Evolutionary conservation across 2,797 vertebrate genomes (phyloP), one percentile per base, ranked within the genome.

Genomic region (Danio aesculapii): DNA sequence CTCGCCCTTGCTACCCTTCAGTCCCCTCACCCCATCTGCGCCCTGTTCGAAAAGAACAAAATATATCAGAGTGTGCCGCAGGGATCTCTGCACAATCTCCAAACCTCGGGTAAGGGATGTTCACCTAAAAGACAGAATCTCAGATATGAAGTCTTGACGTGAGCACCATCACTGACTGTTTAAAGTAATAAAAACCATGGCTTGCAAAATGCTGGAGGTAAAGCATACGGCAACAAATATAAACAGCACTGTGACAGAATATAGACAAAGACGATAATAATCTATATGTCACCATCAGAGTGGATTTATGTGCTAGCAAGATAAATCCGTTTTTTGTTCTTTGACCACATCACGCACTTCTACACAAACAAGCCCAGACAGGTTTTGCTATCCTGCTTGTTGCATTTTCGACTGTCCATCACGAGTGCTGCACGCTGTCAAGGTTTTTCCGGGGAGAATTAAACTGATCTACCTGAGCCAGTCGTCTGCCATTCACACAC

Each of bases 1-100:
- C 86, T 97, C 96, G 81, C 97, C 97, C 93, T 97, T 98, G 89
- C 94, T 92, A 71, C 97, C 97, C 86, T 96, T 97, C 77, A 96
- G 88, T 43, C 97, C 97, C 44, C 97, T 90, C 53, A 96, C 86
- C n/a, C 97, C 97, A 74, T 96, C 96, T 43, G 95, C 95, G 73
- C 97, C 97, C 97, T 98, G 88, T 69, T 62, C 62, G 10, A 74
- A 63, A 81, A 79, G 39, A 79, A 77, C 81, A 83, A 71, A 84
- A 81, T 66, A 58, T 61, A 78, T 80, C 61, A 79, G 53, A n/a
- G 14, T 55, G 30, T 52, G 59, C 49, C 10, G 13, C 13, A 6
- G 61, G 49, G 52, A 52, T 58, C 71, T 77, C 63, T 74, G 73
- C 53, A 52, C 66, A 47, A 21, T 66, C 55, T 81, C 74, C 53